Conservation (phyloP, 2,113 vertebrate species). For the Chaetodon auriga region DNA sequence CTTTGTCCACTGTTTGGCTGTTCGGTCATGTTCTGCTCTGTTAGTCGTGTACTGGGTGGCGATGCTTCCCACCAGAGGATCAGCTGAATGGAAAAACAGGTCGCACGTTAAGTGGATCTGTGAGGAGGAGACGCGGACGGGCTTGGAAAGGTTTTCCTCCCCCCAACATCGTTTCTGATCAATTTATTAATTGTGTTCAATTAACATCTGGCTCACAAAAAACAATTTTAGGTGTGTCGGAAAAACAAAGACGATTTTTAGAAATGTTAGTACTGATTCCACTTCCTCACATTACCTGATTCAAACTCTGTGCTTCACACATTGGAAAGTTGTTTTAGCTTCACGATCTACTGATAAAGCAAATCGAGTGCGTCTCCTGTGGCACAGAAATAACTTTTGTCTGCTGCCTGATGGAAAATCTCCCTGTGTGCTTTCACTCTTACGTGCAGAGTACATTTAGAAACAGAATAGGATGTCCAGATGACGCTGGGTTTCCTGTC, state of each 20-base stretch:
- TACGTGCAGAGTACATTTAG: not conserved
- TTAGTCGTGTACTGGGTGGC: slow-evolving; percentile 98
- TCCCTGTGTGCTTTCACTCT: slow-evolving; percentile 12
- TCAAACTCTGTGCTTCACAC: no score
- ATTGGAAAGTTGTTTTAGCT: not conserved
- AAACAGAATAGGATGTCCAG: not conserved
- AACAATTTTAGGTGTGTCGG: not conserved
- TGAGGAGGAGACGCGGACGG: no score
- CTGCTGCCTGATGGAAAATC: not conserved
- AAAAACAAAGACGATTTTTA: not conserved
- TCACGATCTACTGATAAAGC: not conserved
- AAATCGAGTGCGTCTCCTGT: not conserved
- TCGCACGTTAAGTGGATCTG: not conserved
- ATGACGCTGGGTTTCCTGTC: slow-evolving; percentile 30
- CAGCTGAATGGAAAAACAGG: slow-evolving; percentile 80
- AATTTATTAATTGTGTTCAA: not conserved
- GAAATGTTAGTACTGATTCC: not conserved
- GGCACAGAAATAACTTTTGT: not conserved
- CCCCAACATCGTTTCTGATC: not conserved
- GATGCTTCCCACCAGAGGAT: slow-evolving; percentile 96
- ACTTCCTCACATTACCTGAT: not conserved
- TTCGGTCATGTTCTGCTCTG: slow-evolving; percentile 97
- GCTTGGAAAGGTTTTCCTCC: not conserved
- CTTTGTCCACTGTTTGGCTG: slow-evolving; percentile 98
- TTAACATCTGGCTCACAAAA: not conserved